Evolutionary conservation across 2,888 invertebrate species (phyloP).

Genomic region (Idaea biselata): DNA sequence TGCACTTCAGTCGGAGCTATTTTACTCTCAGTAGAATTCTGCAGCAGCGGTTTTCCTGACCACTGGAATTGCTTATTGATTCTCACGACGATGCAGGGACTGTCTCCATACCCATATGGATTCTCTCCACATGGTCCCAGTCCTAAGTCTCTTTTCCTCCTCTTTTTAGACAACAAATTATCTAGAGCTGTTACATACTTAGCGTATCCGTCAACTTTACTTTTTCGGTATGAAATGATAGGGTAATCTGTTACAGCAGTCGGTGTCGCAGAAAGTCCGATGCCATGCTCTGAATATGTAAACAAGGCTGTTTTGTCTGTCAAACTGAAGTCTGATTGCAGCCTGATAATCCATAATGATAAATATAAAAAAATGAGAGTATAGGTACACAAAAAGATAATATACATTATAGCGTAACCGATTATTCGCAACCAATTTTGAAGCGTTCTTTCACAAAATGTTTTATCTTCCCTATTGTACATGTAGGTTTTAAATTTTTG

Average conservation of each 20-base stretch:
- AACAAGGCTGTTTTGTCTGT: conserved; percentile 36
- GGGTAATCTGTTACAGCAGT: conserved; percentile 46
- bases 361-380: conserved; percentile 50
- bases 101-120: conserved; percentile 64
- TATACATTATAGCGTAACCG: conserved; percentile 52
- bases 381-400: conserved; percentile 55
- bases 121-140: conserved; percentile 60
- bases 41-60: conserved; percentile 51
- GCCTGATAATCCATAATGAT: conserved; percentile 46
- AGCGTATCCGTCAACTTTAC: conserved; percentile 42
- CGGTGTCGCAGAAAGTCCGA: conserved; percentile 63
- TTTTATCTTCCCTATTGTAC: conserved; percentile 47
- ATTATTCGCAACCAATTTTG: conserved; percentile 54
- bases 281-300: conserved; percentile 46
- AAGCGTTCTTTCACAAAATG: conserved; percentile 51
- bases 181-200: conserved; percentile 60
- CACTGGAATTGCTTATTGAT: conserved; percentile 62
- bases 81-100: conserved; percentile 62
- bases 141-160: conserved; percentile 39
- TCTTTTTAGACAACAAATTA: conserved; percentile 38
- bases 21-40: conserved; percentile 36
- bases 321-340: conserved; percentile 29
- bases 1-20: conserved; percentile 48
- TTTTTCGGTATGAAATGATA: conserved; percentile 58
- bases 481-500: conserved; percentile 35